Conservation (phyloP, 2,888 invertebrate genomes). For the Eulithis testata region DNA sequence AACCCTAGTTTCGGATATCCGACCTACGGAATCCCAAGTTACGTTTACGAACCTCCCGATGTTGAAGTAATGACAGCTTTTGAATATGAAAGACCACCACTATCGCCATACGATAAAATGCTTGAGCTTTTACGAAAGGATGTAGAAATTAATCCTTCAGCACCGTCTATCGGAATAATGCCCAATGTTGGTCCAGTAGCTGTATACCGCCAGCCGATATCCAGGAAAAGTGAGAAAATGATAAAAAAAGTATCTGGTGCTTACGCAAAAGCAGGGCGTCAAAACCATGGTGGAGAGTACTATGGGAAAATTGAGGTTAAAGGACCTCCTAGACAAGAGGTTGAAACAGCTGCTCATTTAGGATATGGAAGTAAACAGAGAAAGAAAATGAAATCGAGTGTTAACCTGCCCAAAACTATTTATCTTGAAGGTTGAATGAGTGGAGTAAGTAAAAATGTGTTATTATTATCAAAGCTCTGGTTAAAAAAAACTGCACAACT, state of each 20-base stretch:
- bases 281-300: constrained; percentile 36
- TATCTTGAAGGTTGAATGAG: neutral
- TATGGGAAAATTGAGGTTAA: constrained; percentile 37
- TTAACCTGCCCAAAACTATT: neutral
- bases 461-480: too few relatives aligned
- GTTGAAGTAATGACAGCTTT: constrained; percentile 1
- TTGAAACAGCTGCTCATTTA: neutral
- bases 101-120: constrained; percentile 57
- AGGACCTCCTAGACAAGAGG: neutral
- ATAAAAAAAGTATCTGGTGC: constrained; percentile 59
- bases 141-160: constrained; percentile 55
- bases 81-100: constrained; percentile 12
- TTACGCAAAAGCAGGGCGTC: constrained; percentile 50
- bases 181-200: constrained; percentile 65
- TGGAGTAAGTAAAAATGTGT: neutral
- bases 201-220: constrained; percentile 68
- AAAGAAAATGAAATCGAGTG: constrained; percentile 1
- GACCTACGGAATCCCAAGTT: constrained; percentile 13
- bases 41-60: constrained; percentile 4
- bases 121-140: constrained; percentile 59
- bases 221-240: constrained; percentile 57
- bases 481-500: too few relatives aligned
- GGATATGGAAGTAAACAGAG: neutral
- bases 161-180: constrained; percentile 54
- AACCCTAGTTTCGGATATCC: constrained; percentile 23